Evolutionary conservation across 2,888 invertebrate species (phyloP).

Genomic region (Alviniconcha strummeri): DNA sequence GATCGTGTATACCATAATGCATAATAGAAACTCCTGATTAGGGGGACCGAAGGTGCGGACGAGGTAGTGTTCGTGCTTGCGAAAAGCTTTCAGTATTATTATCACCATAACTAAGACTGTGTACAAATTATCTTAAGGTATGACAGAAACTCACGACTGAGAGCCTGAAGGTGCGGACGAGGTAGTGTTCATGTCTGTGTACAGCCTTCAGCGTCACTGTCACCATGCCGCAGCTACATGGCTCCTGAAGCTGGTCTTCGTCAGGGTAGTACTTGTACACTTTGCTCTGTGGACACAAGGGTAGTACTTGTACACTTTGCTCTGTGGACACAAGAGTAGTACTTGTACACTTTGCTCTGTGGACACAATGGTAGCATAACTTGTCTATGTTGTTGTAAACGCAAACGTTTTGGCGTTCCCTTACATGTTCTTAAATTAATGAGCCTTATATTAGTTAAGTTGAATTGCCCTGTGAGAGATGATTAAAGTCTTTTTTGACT

Average conservation of each 20-base stretch:
- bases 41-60: constrained; percentile 51
- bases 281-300: constrained; percentile 44
- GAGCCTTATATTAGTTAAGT: no score
- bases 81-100: no score
- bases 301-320: constrained; percentile 57
- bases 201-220: constrained; percentile 51
- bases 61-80: constrained; percentile 46
- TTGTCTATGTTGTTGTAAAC: no score
- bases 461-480: no score
- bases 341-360: constrained; percentile 55
- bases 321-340: constrained; percentile 47
- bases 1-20: not conserved
- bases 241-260: constrained; percentile 42
- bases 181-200: constrained; percentile 49
- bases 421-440: no score
- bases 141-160: constrained; percentile 42
- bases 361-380: constrained; percentile 38
- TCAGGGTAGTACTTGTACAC: constrained; percentile 53
- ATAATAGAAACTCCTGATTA: constrained; percentile 40
- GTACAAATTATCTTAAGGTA: not conserved
- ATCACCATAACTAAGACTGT: no score
- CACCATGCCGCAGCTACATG: constrained; percentile 54
- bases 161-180: constrained; percentile 52
- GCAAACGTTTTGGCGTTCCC: no score
- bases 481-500: no score